These are phyloP conservation scores for Gastrophryne carolinensis DNA, from an alignment of 2,797 vertebrate species.

Conservation along the genomic window DNA sequence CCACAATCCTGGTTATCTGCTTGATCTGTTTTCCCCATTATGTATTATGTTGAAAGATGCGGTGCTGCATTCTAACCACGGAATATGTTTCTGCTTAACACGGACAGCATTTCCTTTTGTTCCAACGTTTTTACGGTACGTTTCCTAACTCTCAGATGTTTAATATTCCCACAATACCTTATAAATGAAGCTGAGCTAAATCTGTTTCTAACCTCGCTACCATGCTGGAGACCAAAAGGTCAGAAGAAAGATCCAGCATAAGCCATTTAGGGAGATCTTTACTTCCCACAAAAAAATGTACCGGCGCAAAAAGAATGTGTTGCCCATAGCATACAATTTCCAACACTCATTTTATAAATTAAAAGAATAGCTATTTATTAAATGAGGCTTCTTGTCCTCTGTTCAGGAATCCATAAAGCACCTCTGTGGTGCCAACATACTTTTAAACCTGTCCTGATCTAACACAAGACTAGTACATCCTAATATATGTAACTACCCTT, in stretches of 20 bases:
- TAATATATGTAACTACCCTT: too few relatives aligned
- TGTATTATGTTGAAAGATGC: constrained; percentile 29
- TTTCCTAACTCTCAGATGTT: constrained; percentile 16
- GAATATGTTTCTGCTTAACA: constrained; percentile 35
- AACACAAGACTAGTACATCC: too few relatives aligned
- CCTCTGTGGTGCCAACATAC: too few relatives aligned
- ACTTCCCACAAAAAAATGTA: too few relatives aligned
- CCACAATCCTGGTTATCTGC: constrained; percentile 32
- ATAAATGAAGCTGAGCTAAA: constrained; percentile 1
- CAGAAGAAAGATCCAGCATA: not conserved
- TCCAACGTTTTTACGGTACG: constrained; percentile 1
- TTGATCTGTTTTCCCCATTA: constrained; percentile 32
- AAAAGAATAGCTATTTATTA: too few relatives aligned
- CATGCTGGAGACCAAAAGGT: not conserved
- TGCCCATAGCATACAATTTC: not conserved
- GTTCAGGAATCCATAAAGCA: too few relatives aligned
- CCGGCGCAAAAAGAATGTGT: not conserved
- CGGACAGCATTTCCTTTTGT: constrained; percentile 5
- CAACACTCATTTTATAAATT: too few relatives aligned
- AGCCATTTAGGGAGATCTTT: too few relatives aligned
- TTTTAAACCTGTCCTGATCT: too few relatives aligned
- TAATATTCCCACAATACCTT: constrained; percentile 27
- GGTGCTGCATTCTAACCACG: constrained; percentile 14
- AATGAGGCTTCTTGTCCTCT: too few relatives aligned
- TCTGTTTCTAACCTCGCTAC: not conserved